Evolutionary conservation across 1,140 invertebrate genomes (phyloP).

Genomic region (Cylas formicarius): DNA sequence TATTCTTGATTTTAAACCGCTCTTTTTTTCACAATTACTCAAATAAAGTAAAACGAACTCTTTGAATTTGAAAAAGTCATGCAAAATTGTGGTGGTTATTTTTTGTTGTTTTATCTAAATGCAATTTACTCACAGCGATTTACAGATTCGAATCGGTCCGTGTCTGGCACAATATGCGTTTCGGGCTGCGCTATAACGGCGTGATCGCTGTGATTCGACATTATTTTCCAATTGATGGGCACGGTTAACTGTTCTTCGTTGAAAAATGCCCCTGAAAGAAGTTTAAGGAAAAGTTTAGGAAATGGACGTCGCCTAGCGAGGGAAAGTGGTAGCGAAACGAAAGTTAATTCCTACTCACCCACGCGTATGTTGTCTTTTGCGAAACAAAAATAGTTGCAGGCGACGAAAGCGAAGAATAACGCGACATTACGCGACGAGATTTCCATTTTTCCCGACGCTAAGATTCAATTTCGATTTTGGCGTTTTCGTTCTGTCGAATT

Average conservation of each 20-base stretch:
- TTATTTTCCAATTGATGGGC: conserved; percentile 8
- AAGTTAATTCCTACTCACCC: too few relatives aligned
- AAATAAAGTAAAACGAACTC: too few relatives aligned
- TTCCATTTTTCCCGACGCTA: conserved; percentile 27
- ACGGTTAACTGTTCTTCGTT: conserved; percentile 4
- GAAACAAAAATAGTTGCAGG: conserved; percentile 27
- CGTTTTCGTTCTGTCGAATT: too few relatives aligned
- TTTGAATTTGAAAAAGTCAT: too few relatives aligned
- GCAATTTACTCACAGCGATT: conserved; percentile 41
- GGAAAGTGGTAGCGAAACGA: too few relatives aligned
- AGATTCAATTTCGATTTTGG: too few relatives aligned
- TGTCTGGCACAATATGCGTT: conserved; percentile 23
- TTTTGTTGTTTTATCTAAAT: too few relatives aligned
- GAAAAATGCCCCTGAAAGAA: conserved; percentile 22
- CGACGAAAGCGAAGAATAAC: conserved; percentile 16
- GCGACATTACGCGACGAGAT: conserved; percentile 25
- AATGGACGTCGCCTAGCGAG: conserved; percentile 5
- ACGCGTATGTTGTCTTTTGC: conserved; percentile 23
- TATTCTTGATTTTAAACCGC: too few relatives aligned
- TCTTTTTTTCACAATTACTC: too few relatives aligned
- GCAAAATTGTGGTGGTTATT: too few relatives aligned
- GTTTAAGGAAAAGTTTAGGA: conserved; percentile 2
- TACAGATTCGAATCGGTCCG: conserved; percentile 44
- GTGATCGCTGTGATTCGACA: conserved; percentile 7
- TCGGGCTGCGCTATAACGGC: conserved; percentile 3